These are phyloP conservation scores for Labia minor DNA, from an alignment of 2,888 invertebrate genomes.

Conservation along the genomic window DNA sequence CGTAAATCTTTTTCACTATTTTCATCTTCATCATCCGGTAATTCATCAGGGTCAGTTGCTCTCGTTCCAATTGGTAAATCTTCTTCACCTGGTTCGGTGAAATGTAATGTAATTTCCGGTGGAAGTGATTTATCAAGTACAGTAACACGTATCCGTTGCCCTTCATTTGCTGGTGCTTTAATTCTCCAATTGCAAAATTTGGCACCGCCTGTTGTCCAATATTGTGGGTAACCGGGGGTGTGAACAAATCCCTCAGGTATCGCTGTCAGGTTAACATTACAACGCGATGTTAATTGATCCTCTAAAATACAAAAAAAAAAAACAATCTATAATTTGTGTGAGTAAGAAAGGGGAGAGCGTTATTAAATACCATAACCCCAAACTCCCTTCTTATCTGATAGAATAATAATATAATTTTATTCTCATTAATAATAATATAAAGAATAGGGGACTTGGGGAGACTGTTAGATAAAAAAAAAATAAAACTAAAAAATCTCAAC, in stretches of 20 bases:
- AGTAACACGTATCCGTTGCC: slow-evolving; percentile 52
- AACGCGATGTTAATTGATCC: slow-evolving; percentile 38
- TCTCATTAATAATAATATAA: no score
- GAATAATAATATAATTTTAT: no score
- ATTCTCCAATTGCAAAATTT: slow-evolving; percentile 56
- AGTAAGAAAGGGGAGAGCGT: no score
- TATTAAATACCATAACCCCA: no score
- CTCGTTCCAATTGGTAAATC: slow-evolving; percentile 44
- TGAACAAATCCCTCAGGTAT: slow-evolving; percentile 49
- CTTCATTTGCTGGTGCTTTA: slow-evolving; percentile 40
- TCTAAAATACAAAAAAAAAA: slow-evolving; percentile 34
- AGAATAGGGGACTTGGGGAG: no score
- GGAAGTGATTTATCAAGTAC: slow-evolving; percentile 58
- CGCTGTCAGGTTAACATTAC: slow-evolving; percentile 40
- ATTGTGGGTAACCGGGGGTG: slow-evolving; percentile 64
- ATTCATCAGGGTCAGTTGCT: slow-evolving; percentile 40
- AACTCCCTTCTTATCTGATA: no score
- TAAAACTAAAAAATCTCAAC: no score
- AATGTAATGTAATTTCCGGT: background rate
- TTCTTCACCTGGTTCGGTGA: slow-evolving; percentile 35
- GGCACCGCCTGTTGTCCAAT: slow-evolving; percentile 38
- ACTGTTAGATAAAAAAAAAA: no score
- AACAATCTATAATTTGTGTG: no score
- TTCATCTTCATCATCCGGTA: slow-evolving; percentile 43
- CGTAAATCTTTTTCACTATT: slow-evolving; percentile 43